phyloP scores from a whole-genome alignment of 2,888 invertebrate genomes.

The Callimorpha dominula region DNA sequence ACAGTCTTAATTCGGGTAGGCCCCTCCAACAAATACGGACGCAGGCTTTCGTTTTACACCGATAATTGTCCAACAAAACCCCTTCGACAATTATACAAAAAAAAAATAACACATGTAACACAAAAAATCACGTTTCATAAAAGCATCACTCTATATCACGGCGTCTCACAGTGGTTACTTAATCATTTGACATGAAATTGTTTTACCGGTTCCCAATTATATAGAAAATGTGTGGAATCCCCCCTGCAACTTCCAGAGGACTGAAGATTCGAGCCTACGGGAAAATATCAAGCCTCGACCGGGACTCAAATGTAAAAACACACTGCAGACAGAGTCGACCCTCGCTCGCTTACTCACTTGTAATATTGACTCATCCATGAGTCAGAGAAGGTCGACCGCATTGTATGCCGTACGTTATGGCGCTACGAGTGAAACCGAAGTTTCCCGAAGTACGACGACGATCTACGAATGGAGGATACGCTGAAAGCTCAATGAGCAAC shows the following conservation, averaged over 20 bases:
- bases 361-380: constrained; percentile 63
- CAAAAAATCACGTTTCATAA: constrained; percentile 39
- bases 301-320: constrained; percentile 75
- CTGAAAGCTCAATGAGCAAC: constrained; percentile 81
- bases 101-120: constrained; percentile 45
- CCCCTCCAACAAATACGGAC: constrained; percentile 32
- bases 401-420: constrained; percentile 39
- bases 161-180: constrained; percentile 69
- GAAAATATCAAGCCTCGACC: constrained; percentile 82
- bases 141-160: constrained; percentile 40
- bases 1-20: constrained; percentile 45
- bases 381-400: constrained; percentile 67
- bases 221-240: constrained; percentile 52
- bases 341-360: constrained; percentile 63
- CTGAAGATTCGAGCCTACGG: constrained; percentile 81
- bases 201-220: constrained; percentile 52
- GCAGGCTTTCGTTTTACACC: constrained; percentile 25
- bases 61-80: constrained; percentile 31
- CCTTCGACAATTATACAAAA: constrained; percentile 31
- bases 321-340: constrained; percentile 50
- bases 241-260: constrained; percentile 69
- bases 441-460: constrained; percentile 62
- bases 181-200: constrained; percentile 75
- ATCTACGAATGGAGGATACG: constrained; percentile 60
- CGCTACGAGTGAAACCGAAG: constrained; percentile 57